Percentiles rank a stretch among this genome's conserved stretches.
These are phyloP conservation scores for Zaprionus bogoriensis DNA, from an alignment of 2,888 invertebrate genomes.

Conservation along the genomic window DNA sequence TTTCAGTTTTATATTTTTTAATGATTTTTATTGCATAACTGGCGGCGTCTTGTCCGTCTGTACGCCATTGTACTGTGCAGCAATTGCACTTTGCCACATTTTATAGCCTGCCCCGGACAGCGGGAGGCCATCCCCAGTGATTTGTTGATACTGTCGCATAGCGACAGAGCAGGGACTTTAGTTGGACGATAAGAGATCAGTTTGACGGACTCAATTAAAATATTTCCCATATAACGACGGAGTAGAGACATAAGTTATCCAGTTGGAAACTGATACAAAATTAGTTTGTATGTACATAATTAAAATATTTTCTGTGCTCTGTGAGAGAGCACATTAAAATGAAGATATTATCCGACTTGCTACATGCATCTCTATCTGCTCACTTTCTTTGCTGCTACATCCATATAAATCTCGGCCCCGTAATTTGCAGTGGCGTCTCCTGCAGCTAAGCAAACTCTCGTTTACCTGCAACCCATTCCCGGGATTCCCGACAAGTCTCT, in stretches of 20 bases:
- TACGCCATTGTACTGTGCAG: slow-evolving; percentile 51
- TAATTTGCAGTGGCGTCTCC: slow-evolving; percentile 56
- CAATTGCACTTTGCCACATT: slow-evolving; percentile 79
- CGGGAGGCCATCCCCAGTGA: slow-evolving; percentile 25
- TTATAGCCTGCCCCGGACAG: slow-evolving; percentile 49
- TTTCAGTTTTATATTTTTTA: slow-evolving; percentile 77
- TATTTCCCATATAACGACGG: no score
- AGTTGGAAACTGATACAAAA: neutral
- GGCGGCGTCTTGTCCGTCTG: slow-evolving; percentile 34
- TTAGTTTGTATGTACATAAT: slow-evolving; percentile 1
- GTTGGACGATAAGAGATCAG: no score
- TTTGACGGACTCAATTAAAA: no score
- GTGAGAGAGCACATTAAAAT: no score
- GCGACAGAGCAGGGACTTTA: slow-evolving; percentile 1
- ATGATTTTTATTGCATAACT: slow-evolving; percentile 77
- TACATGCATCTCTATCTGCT: neutral
- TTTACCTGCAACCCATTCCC: slow-evolving; percentile 2
- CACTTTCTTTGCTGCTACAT: slow-evolving; percentile 6
- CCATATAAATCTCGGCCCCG: slow-evolving; percentile 43
- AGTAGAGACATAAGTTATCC: no score
- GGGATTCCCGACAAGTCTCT: slow-evolving; percentile 1
- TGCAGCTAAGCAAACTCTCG: slow-evolving; percentile 34
- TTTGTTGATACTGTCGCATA: slow-evolving; percentile 40
- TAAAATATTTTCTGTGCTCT: neutral
- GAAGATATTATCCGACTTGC: neutral